Evolutionary conservation across 2,888 invertebrate genomes (phyloP).

Genomic region (Nomada hirtipes): DNA sequence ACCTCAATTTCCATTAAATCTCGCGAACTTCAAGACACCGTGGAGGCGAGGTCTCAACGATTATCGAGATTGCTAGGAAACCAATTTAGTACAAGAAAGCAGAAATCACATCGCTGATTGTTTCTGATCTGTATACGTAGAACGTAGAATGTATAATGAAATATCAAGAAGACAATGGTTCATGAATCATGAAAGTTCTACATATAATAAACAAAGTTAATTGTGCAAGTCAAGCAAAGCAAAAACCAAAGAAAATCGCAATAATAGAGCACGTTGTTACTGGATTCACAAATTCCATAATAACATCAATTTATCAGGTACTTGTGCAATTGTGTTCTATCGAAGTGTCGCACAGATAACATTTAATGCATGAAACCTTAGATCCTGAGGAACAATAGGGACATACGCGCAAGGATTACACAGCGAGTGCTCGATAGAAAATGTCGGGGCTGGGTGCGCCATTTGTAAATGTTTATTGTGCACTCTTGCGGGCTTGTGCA

Average conservation of each 20-base stretch:
- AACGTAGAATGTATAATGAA: not conserved
- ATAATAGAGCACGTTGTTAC: not conserved
- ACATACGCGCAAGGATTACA: not conserved
- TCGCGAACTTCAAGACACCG: slow-evolving; percentile 11
- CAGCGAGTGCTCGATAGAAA: slow-evolving; percentile 13
- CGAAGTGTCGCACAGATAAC: slow-evolving; percentile 3
- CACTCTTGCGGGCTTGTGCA: slow-evolving; percentile 2
- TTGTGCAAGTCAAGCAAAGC: not conserved
- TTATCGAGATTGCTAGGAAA: slow-evolving; percentile 11
- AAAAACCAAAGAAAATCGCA: not conserved
- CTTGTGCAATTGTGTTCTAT: not conserved
- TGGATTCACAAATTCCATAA: not conserved
- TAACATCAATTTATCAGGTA: not conserved
- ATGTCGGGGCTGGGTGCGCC: slow-evolving; percentile 54
- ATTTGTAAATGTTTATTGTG: slow-evolving; percentile 34
- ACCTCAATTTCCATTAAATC: slow-evolving; percentile 34
- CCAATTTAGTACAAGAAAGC: not conserved
- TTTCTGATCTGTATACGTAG: not conserved
- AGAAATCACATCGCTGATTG: slow-evolving; percentile 21
- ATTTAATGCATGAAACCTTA: slow-evolving; percentile 15
- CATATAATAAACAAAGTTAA: no score
- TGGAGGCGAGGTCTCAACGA: slow-evolving; percentile 1
- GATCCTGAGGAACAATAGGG: slow-evolving; percentile 12
- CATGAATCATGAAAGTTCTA: not conserved
- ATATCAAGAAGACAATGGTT: not conserved